Evolutionary conservation across 1,140 invertebrate species (phyloP), one percentile per base, ranked within the genome.

Genomic region (Lepidurus packardi): DNA sequence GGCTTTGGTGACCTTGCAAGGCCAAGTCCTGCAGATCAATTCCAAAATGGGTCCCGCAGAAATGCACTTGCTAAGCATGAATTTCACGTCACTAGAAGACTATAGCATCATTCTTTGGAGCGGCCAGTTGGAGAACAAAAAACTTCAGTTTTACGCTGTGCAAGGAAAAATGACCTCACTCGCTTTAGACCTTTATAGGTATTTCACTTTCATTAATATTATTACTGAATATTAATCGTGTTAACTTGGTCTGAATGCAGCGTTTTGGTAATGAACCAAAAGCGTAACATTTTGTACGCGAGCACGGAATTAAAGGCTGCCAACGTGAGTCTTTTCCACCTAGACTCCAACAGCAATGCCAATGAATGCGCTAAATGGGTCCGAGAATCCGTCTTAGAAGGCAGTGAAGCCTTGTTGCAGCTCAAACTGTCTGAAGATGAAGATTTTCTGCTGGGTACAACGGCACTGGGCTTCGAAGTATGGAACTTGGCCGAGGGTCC

Each of bases 391-490:
- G 21, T 41, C 13, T 41, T 74, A 3, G 73, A 43, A 16, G 74
- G 73, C n/a, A 83, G 83, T 8, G 82, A 83, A 21, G 86, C 85
- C 7, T 83, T 97, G 81, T 88, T 96, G 43, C 93, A 96, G 83
- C 84, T 97, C 41, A 93, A 93, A 81, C 84, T 96, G 45, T 92
- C 93, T 74, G 90, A 91, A 81, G 90, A 94, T 75, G 93, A 96
- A 84, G 88, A 89, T 76, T 91, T 91, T 84, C 85, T 97, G 1
- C 86, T 96, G 41, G 95, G 92, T 1, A 96, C 94, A 1, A 91
- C 93, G 21, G 93, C 92, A 9, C 92, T 93, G 81, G 93, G 93
- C 1, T 94, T 93, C 82, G 86, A 91, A 24, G 88, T 93, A 13
- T 93, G 92, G 91, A 90, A 91, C 82, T 88, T 91, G 43, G 85